A percentile compares a stretch with the other conserved stretches of the same genome.
These are phyloP conservation scores for Tetragonula clypearis DNA, from an alignment of 1,140 invertebrate species.

Conservation along the genomic window DNA sequence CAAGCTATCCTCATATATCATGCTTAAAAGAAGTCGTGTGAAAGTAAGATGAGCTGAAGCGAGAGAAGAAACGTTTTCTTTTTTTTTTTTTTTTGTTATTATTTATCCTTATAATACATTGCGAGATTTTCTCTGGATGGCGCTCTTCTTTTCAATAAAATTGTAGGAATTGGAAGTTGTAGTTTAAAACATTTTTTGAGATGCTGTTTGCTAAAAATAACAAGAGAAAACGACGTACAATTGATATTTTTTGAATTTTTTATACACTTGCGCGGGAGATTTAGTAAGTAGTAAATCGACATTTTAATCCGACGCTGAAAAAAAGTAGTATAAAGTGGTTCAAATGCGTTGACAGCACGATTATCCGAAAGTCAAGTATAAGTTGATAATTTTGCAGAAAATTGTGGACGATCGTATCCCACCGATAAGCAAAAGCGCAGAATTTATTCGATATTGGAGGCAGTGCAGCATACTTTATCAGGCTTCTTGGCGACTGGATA, in stretches of 20 bases:
- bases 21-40: constrained; percentile 12
- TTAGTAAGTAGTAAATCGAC: background rate
- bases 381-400: constrained; percentile 19
- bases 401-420: constrained; percentile 10
- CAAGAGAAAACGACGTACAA: background rate
- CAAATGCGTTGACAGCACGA: background rate
- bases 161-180: background rate
- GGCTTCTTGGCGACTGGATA: constrained; percentile 45
- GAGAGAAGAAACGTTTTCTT: constrained; percentile 30
- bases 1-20: background rate
- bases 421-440: constrained; percentile 26
- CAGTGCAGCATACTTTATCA: constrained; percentile 31
- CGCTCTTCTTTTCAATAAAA: background rate
- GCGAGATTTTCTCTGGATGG: background rate
- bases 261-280: background rate
- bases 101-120: background rate
- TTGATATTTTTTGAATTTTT: background rate
- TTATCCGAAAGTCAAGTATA: background rate
- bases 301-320: background rate
- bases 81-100: constrained; percentile 34
- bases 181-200: background rate
- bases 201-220: background rate
- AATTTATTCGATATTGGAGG: constrained; percentile 47
- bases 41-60: constrained; percentile 16
- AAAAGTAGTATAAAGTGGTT: background rate